phyloP scores from a whole-genome alignment of 1,140 invertebrate genomes.

The Lasioglossum albipes region DNA sequence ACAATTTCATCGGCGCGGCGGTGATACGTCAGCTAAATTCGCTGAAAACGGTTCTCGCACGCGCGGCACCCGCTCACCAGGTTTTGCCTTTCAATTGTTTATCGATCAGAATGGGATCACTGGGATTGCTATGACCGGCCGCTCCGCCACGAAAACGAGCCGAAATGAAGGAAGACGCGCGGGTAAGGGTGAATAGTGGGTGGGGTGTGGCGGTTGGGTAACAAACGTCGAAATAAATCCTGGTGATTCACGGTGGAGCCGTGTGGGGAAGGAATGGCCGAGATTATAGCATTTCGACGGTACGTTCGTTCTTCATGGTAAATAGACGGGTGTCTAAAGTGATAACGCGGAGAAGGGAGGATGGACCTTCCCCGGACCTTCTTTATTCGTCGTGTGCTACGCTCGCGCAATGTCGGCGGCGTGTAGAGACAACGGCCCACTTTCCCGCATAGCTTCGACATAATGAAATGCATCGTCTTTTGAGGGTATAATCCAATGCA shows the following conservation, averaged over 20 bases:
- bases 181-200: no score
- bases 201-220: no score
- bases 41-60: not conserved
- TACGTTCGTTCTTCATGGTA: constrained; percentile 39
- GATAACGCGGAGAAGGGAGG: constrained; percentile 50
- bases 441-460: constrained; percentile 57
- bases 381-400: constrained; percentile 18
- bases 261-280: not conserved
- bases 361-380: not conserved
- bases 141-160: not conserved
- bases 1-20: not conserved
- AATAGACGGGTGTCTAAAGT: constrained; percentile 58
- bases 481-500: constrained; percentile 68
- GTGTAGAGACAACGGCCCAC: constrained; percentile 50
- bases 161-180: not conserved
- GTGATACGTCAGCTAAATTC: not conserved
- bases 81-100: constrained; percentile 1
- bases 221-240: constrained; percentile 29
- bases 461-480: constrained; percentile 71
- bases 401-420: no score
- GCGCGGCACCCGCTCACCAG: not conserved
- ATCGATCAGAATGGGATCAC: constrained; percentile 11
- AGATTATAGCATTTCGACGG: constrained; percentile 25
- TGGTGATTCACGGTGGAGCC: constrained; percentile 21
- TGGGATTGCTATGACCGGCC: not conserved